These are phyloP conservation scores for Crypturellus undulatus DNA, from an alignment of 2,113 vertebrate genomes.

Conservation along the genomic window DNA sequence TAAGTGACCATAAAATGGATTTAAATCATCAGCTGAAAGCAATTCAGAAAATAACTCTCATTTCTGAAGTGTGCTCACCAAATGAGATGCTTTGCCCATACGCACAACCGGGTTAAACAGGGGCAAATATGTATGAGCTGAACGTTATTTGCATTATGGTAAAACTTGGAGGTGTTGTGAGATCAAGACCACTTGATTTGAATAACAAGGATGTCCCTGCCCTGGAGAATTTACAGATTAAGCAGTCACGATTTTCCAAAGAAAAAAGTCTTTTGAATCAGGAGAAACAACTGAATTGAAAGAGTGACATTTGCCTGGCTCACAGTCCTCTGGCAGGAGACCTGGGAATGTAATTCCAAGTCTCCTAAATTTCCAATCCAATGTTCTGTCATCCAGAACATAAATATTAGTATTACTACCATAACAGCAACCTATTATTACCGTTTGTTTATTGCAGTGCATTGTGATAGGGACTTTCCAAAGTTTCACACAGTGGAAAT, in stretches of 20 bases:
- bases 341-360: neutral
- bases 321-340: neutral
- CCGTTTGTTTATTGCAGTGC: neutral
- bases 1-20: neutral
- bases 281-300: neutral
- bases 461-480: neutral
- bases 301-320: neutral
- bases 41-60: slow-evolving; percentile 5
- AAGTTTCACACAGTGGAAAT: neutral
- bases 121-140: neutral
- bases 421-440: neutral
- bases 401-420: neutral
- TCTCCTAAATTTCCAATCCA: neutral
- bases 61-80: neutral
- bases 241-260: neutral
- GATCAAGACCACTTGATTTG: neutral
- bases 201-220: neutral
- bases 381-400: neutral
- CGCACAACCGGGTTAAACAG: neutral
- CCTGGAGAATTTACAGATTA: neutral
- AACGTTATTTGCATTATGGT: neutral
- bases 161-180: neutral
- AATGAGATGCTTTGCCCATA: neutral
- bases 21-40: neutral
- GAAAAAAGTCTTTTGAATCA: neutral